These are phyloP conservation scores for Protosalanx chinensis DNA, from an alignment of 2,797 vertebrate genomes.

Conservation along the genomic window DNA sequence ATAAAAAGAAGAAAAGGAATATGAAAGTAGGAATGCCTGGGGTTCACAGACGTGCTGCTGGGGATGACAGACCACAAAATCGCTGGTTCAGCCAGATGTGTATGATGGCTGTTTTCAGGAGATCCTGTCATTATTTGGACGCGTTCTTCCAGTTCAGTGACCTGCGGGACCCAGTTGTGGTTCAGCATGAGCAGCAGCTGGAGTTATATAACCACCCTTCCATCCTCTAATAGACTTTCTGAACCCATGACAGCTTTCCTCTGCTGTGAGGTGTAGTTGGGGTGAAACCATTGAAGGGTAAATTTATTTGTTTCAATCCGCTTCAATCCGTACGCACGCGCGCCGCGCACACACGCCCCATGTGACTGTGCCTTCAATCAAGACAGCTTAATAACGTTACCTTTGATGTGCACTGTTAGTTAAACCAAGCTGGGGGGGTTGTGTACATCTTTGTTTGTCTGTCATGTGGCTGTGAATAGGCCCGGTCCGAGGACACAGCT, in stretches of 20 bases:
- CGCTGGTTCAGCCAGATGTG: conserved; percentile 11
- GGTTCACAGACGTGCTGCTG: conserved; percentile 20
- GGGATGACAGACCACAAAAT: conserved; percentile 21
- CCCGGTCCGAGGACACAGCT: background rate
- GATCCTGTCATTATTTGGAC: conserved; percentile 38
- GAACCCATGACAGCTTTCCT: conserved; percentile 21
- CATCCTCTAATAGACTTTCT: conserved; percentile 62
- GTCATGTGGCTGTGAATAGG: background rate
- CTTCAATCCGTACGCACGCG: background rate
- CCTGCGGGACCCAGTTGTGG: conserved; percentile 27
- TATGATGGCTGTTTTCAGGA: conserved; percentile 18
- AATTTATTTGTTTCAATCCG: background rate
- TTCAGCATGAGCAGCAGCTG: conserved; percentile 51
- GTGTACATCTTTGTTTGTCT: background rate
- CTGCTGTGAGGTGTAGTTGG: background rate
- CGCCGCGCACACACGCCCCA: conserved; percentile 35
- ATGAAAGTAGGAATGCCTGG: conserved; percentile 41
- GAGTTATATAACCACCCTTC: conserved; percentile 64
- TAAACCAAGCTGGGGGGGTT: background rate
- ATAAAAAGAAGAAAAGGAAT: conserved; percentile 48
- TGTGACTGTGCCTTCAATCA: background rate
- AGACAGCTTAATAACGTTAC: background rate
- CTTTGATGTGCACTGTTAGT: background rate
- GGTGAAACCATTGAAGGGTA: background rate
- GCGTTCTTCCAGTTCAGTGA: conserved; percentile 37